Evolutionary conservation across 2,797 vertebrate genomes (phyloP), one percentile per base, ranked within the genome.

Genomic region (Enteromius radiatus): DNA sequence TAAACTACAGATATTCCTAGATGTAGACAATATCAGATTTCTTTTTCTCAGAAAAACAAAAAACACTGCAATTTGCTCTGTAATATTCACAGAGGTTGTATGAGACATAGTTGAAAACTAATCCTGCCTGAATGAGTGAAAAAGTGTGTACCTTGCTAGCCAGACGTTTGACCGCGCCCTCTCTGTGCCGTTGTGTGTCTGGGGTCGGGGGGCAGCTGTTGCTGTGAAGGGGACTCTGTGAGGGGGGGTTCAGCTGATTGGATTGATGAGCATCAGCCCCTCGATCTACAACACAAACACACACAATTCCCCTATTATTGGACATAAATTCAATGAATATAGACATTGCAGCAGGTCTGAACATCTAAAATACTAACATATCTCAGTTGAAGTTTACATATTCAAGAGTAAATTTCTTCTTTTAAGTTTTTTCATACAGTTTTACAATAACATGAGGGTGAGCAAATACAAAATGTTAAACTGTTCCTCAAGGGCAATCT

Each of bases 131-230:
- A 59, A 63, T 5, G 49, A 5, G 1, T 3, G 31, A 8, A 49
- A 36, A 67, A 78, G 41, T 19, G 36, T 82, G 87, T 94, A 99
- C 98, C 97, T 96, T 98, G 71, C 96, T 93, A 64, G 97, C 96
- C 0, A 99, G 94, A 81, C 91, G 91, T 88, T 94, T 97, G 87
- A 95, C 94, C 1, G 96, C 89, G 78, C 97, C 96, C 49, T 95
- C 96, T 84, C 89, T 87, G 0, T 91, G 92, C 36, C 89, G 91
- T 80, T 91, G 92, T 88, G 87, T 86, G 36, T 98, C 96, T 12
- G 88, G 88, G 84, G 87, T 11, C 10, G 87, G 89, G n/a, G 92
- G 80, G 73, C 88, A 91, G 15, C 83, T 41, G 63, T 82, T 84
- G 1, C 88, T 85, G 88, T 92, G 96, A 75, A 87, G 3, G 23